A percentile compares a stretch with the other conserved stretches of the same genome.
phyloP scores from a whole-genome alignment of 1,140 invertebrate species.

The Scaptomyza graminum region DNA sequence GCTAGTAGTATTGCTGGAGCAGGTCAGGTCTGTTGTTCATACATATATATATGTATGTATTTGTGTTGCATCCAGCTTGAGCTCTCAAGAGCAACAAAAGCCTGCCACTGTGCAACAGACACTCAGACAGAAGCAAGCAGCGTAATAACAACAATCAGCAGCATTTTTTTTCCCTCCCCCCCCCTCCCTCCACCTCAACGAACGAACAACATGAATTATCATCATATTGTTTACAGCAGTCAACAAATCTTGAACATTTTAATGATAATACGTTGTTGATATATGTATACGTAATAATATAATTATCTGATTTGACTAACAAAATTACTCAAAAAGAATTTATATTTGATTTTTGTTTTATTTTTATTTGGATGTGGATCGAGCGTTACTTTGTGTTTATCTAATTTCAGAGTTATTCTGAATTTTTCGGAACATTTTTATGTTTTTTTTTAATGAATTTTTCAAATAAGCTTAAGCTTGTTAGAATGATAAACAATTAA shows the following conservation, averaged over 20 bases:
- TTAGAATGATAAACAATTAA: too few species aligned
- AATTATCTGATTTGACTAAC: too few species aligned
- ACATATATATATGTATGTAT: background rate
- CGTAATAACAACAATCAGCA: slow-evolving; percentile 74
- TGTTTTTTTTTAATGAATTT: too few species aligned
- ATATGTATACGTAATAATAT: too few species aligned
- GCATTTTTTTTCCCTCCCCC: slow-evolving; percentile 34
- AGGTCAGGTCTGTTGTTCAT: background rate
- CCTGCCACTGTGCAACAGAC: slow-evolving; percentile 16
- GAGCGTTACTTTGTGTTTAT: too few species aligned
- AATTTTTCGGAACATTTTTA: too few species aligned
- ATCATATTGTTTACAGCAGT: slow-evolving; percentile 34
- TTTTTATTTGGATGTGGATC: too few species aligned
- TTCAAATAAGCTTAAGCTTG: too few species aligned
- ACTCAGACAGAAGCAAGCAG: slow-evolving; percentile 24
- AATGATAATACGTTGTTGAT: background rate
- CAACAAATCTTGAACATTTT: slow-evolving; percentile 9
- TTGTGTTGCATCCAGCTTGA: background rate
- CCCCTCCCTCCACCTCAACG: background rate
- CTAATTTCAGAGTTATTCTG: too few species aligned
- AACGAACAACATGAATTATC: slow-evolving; percentile 31
- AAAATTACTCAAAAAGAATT: too few species aligned
- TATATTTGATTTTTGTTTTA: too few species aligned
- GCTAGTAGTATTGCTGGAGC: slow-evolving; percentile 11
- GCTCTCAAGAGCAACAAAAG: background rate